These are phyloP conservation scores for Rhabdornis inornatus DNA, from an alignment of 2,113 vertebrate species.

Conservation along the genomic window DNA sequence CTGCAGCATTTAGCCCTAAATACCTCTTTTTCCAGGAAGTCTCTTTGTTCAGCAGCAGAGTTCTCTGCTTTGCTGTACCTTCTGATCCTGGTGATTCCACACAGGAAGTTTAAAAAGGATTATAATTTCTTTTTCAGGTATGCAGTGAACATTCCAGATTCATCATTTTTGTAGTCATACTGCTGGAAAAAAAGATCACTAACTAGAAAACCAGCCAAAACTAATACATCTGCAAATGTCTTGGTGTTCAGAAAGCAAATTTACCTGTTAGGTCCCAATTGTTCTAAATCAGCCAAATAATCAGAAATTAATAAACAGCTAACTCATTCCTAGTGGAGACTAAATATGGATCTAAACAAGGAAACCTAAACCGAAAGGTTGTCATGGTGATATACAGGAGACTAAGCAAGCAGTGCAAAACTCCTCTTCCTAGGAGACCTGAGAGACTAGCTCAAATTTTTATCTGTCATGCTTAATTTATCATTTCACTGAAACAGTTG, in stretches of 20 bases:
- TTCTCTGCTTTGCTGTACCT: neutral
- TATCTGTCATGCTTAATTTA: constrained; percentile 72
- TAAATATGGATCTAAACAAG: constrained; percentile 52
- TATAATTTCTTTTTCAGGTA: neutral
- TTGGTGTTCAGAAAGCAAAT: neutral
- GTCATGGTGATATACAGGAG: constrained; percentile 69
- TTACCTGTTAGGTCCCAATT: neutral
- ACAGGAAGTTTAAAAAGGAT: neutral
- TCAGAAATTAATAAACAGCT: constrained; percentile 17
- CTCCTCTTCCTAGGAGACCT: constrained; percentile 55
- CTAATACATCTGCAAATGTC: neutral
- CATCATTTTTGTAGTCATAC: neutral
- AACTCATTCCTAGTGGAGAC: constrained; percentile 1
- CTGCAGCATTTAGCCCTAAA: neutral
- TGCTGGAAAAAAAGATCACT: neutral
- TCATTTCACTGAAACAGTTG: constrained; percentile 68
- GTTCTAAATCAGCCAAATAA: neutral
- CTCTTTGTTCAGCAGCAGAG: neutral
- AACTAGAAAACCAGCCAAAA: neutral
- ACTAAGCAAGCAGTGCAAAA: constrained; percentile 49
- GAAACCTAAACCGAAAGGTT: constrained; percentile 62
- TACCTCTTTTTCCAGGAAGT: neutral
- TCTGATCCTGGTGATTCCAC: neutral
- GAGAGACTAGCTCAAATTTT: constrained; percentile 70
- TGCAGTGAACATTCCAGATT: neutral